Base-by-base conservation (phyloP, 2,113 vertebrate species). In the Bombycilla garrulus region DNA sequence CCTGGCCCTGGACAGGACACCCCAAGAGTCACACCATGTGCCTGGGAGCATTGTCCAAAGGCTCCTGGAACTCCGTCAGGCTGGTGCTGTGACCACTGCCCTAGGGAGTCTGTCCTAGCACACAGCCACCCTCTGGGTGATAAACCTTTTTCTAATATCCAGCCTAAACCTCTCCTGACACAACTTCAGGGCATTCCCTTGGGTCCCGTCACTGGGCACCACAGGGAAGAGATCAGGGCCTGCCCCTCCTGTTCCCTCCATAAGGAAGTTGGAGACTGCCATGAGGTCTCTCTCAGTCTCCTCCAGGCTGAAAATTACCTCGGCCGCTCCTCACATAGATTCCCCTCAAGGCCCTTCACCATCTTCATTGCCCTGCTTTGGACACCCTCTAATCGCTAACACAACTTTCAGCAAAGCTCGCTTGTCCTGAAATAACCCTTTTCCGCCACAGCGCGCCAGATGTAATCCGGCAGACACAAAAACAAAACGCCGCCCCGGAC, bases 391-490 rank as follows among this genome's bases (percentile, higher is more conserved):
- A 25, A 53, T 21, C 15, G 6, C n/a, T 45, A 47, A 67, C 0
- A 61, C n/a, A 77, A 45, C 40, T 24, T 33, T 3, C 14, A 14
- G 36, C 40, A 66, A 36, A 77, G 22, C 8, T 11, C 24, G 6
- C 62, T 24, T 20, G 45, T 15, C 85, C 85, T 13, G 19, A 15
- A 42, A 14, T 11, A 10, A 51, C 66, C 24, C 20, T 8, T 19
- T 87, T 35, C 23, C 61, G 16, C 56, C 60, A 4, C 35, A 6
- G 22, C 15, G 19, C 45, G 17, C 56, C 74, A 62, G 16, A 16
- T 15, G 8, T 0, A 7, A 15, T 25, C 11, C 9, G 8, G 7
- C 38, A 15, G 40, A 11, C 47, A 15, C 18, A 36, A 0, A 19
- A 40, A 5, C 29, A 26, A 11, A 74, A 47, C 61, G 4, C 9